A percentile compares a stretch with the other conserved stretches of the same genome.
Conservation (phyloP, 2,888 invertebrate species). For the Amiota communis region DNA sequence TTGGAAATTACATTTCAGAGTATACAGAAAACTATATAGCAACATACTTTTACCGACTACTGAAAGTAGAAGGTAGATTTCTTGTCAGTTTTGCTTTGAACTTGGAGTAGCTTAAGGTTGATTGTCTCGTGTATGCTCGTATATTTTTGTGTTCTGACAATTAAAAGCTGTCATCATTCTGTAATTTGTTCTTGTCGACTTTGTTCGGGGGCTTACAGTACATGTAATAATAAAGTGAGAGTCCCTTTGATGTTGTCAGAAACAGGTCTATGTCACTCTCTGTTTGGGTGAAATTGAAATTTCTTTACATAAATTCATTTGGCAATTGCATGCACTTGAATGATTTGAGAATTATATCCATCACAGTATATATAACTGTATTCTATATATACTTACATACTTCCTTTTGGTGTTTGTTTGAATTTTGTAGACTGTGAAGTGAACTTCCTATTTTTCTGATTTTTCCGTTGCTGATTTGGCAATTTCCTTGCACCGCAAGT, state of each 20-base stretch:
- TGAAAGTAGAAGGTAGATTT: neutral
- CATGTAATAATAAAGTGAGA: too few species aligned
- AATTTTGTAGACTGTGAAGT: neutral
- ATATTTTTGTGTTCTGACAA: neutral
- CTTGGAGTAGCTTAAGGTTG: neutral
- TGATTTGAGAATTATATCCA: too few species aligned
- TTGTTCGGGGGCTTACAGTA: neutral
- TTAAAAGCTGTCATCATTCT: constrained; percentile 8
- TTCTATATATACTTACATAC: neutral
- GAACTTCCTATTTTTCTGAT: neutral
- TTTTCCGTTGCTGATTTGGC: constrained; percentile 11
- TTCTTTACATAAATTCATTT: too few species aligned
- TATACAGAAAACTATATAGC: neutral
- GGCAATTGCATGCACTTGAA: neutral
- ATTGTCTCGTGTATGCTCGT: neutral
- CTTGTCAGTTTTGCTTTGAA: neutral
- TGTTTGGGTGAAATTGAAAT: too few species aligned
- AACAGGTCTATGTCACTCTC: too few species aligned
- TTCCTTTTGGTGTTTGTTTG: neutral
- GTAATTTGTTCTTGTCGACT: neutral
- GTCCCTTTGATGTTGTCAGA: too few species aligned
- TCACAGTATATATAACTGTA: too few species aligned
- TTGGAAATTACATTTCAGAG: neutral
- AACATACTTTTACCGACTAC: neutral
- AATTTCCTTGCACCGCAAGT: constrained; percentile 9